Base-by-base conservation (phyloP, 1,140 invertebrate genomes). In the Phthorimaea operculella region DNA sequence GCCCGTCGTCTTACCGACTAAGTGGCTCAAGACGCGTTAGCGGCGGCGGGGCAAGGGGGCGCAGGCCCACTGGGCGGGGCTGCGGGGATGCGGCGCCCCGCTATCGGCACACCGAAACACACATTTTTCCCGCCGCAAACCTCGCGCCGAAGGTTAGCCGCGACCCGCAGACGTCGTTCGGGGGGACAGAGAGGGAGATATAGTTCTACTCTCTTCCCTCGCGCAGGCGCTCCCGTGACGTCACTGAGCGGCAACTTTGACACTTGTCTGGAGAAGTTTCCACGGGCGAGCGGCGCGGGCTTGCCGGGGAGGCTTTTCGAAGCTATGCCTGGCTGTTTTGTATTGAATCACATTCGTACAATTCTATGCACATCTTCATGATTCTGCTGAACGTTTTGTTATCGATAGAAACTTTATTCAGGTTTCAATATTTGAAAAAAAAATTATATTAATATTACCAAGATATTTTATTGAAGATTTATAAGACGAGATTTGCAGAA, bases 11-110 rank as follows among this genome's bases (percentile, higher is more conserved):
- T 85, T 79, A 83, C 48, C 72, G 71, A 74, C 76, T 82, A 83
- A 85, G 82, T 85, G 77, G 82, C 82, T 77, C 68, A 84, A 84
- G 81, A 81, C 76, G 81, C 79, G 79, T 81, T 84, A 81, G 76
- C 70, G 70, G 76, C 68, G 68, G 72, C 73, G 70, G 66, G 3
- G 39, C 3, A 73, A 58, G 66, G 57, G 62, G 64, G 60, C 55
- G 58, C 51, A 58, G 58, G 55, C 47, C 36, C 58, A 56, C 55
- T 69, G 74, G 78, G 68, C 72, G 75, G 72, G 66, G 74, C 70
- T 65, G 72, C 61, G 72, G 71, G 55, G 17, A 16, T 16, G 77
- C 72, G 79, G 78, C 78, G 65, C 75, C 68, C 78, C 81, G 79
- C 76, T 80, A 78, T 80, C 81, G 79, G 78, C 79, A 79, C 79